These are phyloP conservation scores for Trachops cirrhosus DNA, from an alignment of 2,797 vertebrate species.

Conservation along the genomic window DNA sequence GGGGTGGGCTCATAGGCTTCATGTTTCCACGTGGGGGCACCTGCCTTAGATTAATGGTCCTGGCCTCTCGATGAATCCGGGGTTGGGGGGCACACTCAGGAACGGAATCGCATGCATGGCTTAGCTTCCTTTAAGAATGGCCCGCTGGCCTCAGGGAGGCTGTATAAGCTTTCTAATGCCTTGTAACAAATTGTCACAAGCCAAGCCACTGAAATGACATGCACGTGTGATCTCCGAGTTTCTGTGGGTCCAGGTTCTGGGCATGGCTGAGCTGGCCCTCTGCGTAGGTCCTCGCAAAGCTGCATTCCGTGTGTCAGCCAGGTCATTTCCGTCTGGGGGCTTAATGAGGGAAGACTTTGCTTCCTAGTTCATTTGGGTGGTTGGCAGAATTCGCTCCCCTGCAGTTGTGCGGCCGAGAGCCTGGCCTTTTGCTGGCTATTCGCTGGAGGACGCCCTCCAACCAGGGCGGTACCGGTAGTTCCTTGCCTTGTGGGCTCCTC, in stretches of 20 bases:
- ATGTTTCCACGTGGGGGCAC: background rate
- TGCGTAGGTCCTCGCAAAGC: background rate
- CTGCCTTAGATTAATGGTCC: background rate
- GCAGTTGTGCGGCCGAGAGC: background rate
- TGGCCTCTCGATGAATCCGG: background rate
- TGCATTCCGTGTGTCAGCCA: background rate
- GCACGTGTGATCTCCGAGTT: background rate
- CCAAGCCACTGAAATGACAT: background rate
- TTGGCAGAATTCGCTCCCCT: background rate
- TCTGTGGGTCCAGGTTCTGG: background rate
- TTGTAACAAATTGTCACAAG: background rate
- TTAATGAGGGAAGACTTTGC: background rate
- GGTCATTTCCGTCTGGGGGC: background rate
- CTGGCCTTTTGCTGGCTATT: background rate
- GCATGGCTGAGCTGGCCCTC: background rate
- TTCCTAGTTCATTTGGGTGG: background rate
- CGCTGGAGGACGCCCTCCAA: background rate
- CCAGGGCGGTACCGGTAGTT: background rate
- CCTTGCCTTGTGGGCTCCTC: background rate
- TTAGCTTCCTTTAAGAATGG: background rate
- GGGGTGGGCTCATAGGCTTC: background rate
- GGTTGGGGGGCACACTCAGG: background rate
- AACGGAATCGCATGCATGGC: accelerated
- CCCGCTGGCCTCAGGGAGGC: background rate
- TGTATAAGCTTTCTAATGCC: background rate